Evolutionary conservation across 2,888 invertebrate genomes (phyloP).

Genomic region (Cecidostiba fungosa): DNA sequence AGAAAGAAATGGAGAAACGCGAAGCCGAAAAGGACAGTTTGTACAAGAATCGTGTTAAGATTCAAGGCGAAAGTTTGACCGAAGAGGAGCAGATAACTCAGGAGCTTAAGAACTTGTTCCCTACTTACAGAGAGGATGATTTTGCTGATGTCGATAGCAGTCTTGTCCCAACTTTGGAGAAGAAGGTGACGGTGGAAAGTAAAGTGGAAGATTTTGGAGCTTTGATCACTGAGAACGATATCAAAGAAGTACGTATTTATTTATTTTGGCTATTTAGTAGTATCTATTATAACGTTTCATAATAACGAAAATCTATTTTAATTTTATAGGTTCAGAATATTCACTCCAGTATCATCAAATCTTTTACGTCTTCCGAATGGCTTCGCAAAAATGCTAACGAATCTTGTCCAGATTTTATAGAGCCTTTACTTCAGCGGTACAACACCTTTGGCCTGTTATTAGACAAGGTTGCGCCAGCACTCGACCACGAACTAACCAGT

Average conservation of each 20-base stretch:
- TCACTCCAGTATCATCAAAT: slow-evolving; percentile 83
- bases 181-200: slow-evolving; percentile 54
- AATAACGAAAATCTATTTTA: background rate
- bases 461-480: slow-evolving; percentile 81
- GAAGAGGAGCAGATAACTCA: slow-evolving; percentile 86
- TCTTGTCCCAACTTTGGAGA: slow-evolving; percentile 67
- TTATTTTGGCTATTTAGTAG: background rate
- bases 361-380: slow-evolving; percentile 85
- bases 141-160: slow-evolving; percentile 85
- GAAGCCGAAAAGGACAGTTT: slow-evolving; percentile 89
- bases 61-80: slow-evolving; percentile 85
- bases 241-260: slow-evolving; percentile 48
- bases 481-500: slow-evolving; percentile 82
- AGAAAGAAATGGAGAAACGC: slow-evolving; percentile 85
- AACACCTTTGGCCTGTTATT: slow-evolving; percentile 83
- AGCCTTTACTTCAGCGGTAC: slow-evolving; percentile 84
- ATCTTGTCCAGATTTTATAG: slow-evolving; percentile 78
- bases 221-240: slow-evolving; percentile 59
- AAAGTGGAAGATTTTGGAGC: slow-evolving; percentile 40
- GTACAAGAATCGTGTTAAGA: slow-evolving; percentile 86
- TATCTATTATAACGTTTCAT: background rate
- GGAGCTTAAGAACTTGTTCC: slow-evolving; percentile 87
- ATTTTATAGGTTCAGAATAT: slow-evolving; percentile 81
- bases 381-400: slow-evolving; percentile 27
- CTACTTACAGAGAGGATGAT: slow-evolving; percentile 85